Percentiles rank a stretch among this genome's conserved stretches.
Evolutionary conservation across 2,113 vertebrate genomes (phyloP).

Genomic region (Heterotis niloticus): DNA sequence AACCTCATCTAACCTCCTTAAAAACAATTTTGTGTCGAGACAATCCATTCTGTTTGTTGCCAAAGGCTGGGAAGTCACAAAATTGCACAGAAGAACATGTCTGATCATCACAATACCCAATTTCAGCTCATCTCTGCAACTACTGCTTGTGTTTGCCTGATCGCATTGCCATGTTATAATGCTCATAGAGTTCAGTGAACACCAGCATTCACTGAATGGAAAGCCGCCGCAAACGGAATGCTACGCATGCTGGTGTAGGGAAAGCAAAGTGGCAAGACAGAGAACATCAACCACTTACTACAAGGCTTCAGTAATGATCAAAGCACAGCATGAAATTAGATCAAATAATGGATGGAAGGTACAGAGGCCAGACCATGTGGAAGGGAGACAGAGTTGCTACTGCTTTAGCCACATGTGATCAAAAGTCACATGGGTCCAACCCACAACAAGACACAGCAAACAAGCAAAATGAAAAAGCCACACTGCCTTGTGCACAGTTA

Average conservation of each 20-base stretch:
- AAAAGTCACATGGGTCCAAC: too few species aligned
- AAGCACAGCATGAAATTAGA: not conserved
- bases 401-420: too few species aligned
- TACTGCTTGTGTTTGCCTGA: too few species aligned
- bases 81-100: too few species aligned
- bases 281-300: conserved; percentile 31
- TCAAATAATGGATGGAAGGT: conserved; percentile 7
- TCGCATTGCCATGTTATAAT: conserved; percentile 20
- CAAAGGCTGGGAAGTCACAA: too few species aligned
- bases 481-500: too few species aligned
- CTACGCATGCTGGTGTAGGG: conserved; percentile 56
- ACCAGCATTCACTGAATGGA: conserved; percentile 57
- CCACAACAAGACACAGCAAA: too few species aligned
- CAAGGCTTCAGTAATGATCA: conserved; percentile 13
- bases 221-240: conserved; percentile 48
- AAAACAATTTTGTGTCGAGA: not conserved
- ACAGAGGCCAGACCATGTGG: not conserved
- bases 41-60: not conserved
- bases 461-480: too few species aligned
- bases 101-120: too few species aligned
- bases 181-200: conserved; percentile 56
- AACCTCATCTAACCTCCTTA: not conserved
- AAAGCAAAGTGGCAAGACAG: conserved; percentile 53
- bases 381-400: too few species aligned
- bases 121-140: too few species aligned